Base-by-base conservation (phyloP, 2,113 vertebrate genomes). In the Chloropsis hardwickii region DNA sequence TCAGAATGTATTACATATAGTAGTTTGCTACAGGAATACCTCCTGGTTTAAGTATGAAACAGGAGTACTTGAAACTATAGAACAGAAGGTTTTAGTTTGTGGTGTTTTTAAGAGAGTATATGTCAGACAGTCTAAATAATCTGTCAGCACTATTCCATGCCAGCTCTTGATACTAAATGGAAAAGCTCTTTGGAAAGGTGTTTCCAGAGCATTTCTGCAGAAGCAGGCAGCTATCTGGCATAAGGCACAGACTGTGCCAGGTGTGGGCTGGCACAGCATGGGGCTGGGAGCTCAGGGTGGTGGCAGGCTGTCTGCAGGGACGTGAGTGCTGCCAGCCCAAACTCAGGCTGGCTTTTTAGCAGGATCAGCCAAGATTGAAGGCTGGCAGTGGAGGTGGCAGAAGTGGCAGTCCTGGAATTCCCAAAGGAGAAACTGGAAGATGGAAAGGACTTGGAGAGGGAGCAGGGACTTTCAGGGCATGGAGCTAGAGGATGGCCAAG, bases 131-230 rank as follows among this genome's bases (percentile, higher is more conserved):
- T 29, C 19, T 45, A 44, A 53, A 37, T 28, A 44, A 20, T 44
- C 45, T 78, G 20, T 40, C 0, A 0, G 10, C 7, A 1, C 25
- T 54, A 27, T 53, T 70, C 51, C 16, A 23, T n/a, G 14, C 33
- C 0, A 0, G 6, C 9, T 53, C n/a, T 57, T 33, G 22, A 10
- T 62, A n/a, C 12, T 31, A 42, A 50, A 3, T 50, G 15, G 11
- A 35, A 44, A 79, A 77, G 31, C 1, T 6, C 51, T 39, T 64
- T 4, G 1, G 19, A 67, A 86, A 79, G 24, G 24, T n/a, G 9
- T 65, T 85, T 82, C 31, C 29, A 47, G n/a, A 35, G 19, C 47
- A 61, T 53, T 76, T 69, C 20, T 54, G 73, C 51, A 80, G 81
- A 42, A 82, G 53, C 24, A 35, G 58, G 14, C 25, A 53, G 28